A percentile compares a stretch with the other conserved stretches of the same genome.
These are phyloP conservation scores for Eutolmus rufibarbis DNA, from an alignment of 2,888 invertebrate genomes.

Conservation along the genomic window DNA sequence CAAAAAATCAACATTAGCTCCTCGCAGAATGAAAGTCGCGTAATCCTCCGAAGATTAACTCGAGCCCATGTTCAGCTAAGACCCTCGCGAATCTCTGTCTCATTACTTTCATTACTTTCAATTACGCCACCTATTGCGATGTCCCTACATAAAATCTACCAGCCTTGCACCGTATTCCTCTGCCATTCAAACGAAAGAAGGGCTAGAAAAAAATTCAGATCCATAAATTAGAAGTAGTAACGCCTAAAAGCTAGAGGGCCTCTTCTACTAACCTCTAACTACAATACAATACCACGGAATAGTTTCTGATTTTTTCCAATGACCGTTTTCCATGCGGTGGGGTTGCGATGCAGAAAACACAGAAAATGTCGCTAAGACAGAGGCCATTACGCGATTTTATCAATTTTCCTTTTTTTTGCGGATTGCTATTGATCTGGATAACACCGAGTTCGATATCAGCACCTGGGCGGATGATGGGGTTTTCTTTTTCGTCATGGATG, in stretches of 20 bases:
- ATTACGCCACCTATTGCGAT: conserved; percentile 15
- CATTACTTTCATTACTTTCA: conserved; percentile 46
- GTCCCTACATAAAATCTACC: neutral
- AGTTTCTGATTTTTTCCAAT: neutral
- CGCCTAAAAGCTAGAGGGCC: neutral
- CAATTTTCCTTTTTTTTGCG: conserved; percentile 3
- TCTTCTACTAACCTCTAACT: neutral
- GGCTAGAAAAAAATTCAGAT: neutral
- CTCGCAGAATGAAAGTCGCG: neutral
- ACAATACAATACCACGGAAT: neutral
- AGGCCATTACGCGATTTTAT: conserved; percentile 37
- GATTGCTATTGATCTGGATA: neutral
- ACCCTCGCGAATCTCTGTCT: conserved; percentile 34
- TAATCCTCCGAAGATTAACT: conserved; percentile 40
- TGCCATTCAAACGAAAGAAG: neutral
- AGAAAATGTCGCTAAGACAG: conserved; percentile 47
- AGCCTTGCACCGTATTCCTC: neutral
- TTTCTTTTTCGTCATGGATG: neutral
- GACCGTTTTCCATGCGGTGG: neutral
- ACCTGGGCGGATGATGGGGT: neutral
- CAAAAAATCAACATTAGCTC: neutral
- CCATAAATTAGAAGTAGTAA: neutral
- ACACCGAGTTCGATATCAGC: neutral
- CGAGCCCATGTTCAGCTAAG: conserved; percentile 40
- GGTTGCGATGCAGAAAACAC: conserved; percentile 42